These are phyloP conservation scores for Phoebastria nigripes DNA, from an alignment of 2,797 vertebrate species.

Conservation along the genomic window DNA sequence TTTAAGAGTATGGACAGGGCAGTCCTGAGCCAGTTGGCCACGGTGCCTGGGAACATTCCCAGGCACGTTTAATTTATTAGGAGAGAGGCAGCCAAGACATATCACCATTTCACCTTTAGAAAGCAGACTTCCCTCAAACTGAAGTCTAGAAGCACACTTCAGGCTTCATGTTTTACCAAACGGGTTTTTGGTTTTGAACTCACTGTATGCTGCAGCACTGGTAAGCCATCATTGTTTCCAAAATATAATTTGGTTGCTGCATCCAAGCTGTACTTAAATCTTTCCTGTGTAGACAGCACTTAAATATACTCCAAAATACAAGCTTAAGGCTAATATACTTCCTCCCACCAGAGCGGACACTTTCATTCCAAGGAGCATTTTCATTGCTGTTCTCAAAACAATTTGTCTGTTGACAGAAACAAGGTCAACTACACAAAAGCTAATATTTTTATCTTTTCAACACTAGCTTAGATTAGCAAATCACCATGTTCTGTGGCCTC, in stretches of 20 bases:
- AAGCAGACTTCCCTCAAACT: not conserved
- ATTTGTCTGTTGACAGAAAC: not conserved
- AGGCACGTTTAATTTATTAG: not conserved
- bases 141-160: not conserved
- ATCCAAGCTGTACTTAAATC: not conserved
- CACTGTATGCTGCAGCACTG: not conserved
- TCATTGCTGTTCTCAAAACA: not conserved
- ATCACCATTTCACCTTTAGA: not conserved
- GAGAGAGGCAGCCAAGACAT: not conserved
- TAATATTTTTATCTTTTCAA: not conserved
- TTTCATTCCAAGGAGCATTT: not conserved
- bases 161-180: not conserved
- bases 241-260: not conserved
- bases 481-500: not conserved
- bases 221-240: not conserved
- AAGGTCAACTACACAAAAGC: not conserved
- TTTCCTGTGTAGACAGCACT: not conserved
- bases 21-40: not conserved
- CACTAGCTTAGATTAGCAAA: not conserved
- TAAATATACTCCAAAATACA: not conserved
- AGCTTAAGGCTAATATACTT: not conserved
- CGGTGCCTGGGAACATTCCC: not conserved
- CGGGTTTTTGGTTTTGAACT: not conserved
- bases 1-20: not conserved
- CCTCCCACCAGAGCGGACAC: not conserved